Percentiles rank a stretch among this genome's conserved stretches.
phyloP scores from a whole-genome alignment of 2,113 vertebrate genomes.

The Spheniscus mendiculus region DNA sequence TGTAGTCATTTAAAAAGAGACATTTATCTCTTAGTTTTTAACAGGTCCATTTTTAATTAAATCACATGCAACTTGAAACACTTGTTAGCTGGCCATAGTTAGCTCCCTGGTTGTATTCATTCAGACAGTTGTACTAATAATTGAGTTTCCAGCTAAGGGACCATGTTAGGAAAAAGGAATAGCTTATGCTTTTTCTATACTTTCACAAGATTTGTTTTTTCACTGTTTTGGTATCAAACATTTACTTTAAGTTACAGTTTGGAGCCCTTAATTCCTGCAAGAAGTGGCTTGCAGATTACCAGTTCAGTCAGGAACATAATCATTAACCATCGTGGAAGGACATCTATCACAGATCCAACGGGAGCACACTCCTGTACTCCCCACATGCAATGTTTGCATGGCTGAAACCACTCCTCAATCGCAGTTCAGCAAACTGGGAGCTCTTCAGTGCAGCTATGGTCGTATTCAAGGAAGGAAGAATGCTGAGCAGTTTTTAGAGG shows the following conservation, averaged over 20 bases:
- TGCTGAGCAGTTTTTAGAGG: neutral
- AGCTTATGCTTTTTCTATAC: rapidly evolving
- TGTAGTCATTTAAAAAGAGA: neutral
- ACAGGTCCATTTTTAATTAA: neutral
- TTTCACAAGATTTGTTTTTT: neutral
- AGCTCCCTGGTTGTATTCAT: neutral
- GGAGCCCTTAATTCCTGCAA: neutral
- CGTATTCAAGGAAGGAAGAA: too few relatives aligned
- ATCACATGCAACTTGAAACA: neutral
- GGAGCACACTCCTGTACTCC: neutral
- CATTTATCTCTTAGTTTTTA: neutral
- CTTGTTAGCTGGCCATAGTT: neutral
- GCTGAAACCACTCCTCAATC: neutral
- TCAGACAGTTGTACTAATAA: neutral
- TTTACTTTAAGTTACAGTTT: neutral
- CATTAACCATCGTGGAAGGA: neutral
- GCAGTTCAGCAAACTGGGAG: neutral
- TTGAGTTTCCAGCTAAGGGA: neutral
- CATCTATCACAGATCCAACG: rapidly evolving
- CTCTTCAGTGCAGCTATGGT: neutral
- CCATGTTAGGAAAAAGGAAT: neutral
- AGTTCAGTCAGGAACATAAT: neutral
- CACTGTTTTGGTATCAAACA: neutral
- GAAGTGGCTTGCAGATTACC: neutral
- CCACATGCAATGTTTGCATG: rapidly evolving